A percentile compares a stretch with the other conserved stretches of the same genome.
Conservation (phyloP, 2,888 invertebrate genomes). For the Lycocerus yunnanus region DNA sequence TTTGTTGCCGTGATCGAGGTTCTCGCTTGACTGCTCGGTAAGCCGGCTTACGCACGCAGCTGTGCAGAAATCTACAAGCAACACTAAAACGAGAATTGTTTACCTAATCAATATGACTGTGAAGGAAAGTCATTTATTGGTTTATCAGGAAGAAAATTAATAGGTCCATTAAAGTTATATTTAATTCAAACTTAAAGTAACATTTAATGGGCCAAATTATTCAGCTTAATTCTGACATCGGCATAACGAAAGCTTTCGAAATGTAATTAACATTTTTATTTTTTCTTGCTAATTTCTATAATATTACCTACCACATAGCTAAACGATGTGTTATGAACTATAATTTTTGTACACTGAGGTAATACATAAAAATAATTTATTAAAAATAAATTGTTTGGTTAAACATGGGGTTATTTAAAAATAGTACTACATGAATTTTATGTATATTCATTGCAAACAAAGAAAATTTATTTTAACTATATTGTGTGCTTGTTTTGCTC, state of each 20-base stretch:
- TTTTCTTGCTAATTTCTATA: no score
- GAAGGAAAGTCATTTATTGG: not conserved
- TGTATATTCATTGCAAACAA: not conserved
- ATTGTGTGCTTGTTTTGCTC: not conserved
- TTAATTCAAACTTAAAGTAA: not conserved
- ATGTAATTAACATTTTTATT: not conserved
- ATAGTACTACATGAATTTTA: not conserved
- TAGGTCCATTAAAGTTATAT: not conserved
- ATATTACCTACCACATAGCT: no score
- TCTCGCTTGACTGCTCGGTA: not conserved
- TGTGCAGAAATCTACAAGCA: not conserved
- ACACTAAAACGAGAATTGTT: not conserved
- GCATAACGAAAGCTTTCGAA: not conserved
- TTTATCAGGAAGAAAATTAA: not conserved
- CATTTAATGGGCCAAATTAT: not conserved
- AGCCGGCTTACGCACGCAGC: not conserved
- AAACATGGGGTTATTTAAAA: not conserved
- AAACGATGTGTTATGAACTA: no score
- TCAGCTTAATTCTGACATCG: not conserved
- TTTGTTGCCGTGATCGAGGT: not conserved
- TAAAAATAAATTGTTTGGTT: not conserved
- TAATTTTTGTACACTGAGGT: no score
- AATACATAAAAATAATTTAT: not conserved
- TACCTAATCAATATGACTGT: not conserved
- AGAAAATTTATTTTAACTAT: not conserved